Evolutionary conservation across 2,888 invertebrate species (phyloP).

Genomic region (Acronicta psi): DNA sequence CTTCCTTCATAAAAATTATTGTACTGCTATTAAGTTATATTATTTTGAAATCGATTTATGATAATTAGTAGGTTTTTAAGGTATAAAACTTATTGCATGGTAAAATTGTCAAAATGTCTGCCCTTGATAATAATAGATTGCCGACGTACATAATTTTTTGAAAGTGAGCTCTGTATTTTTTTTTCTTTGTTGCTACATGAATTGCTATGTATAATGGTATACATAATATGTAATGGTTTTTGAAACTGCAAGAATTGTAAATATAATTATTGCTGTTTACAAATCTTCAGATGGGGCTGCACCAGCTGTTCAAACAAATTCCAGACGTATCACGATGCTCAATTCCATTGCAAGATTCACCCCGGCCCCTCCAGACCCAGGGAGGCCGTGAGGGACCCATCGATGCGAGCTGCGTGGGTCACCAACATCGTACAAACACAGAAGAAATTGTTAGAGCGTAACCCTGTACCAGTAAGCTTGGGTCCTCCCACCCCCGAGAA

Average conservation of each 20-base stretch:
- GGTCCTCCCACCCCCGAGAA: slow-evolving; percentile 27
- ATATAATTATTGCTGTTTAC: neutral
- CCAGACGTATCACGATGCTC: slow-evolving; percentile 80
- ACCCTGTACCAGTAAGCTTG: slow-evolving; percentile 1
- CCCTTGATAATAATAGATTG: too few relatives aligned
- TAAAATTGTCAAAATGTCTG: too few relatives aligned
- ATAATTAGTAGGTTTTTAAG: too few relatives aligned
- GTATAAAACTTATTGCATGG: too few relatives aligned
- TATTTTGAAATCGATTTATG: too few relatives aligned
- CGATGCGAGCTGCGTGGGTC: slow-evolving; percentile 72
- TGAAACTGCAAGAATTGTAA: neutral
- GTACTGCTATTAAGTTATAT: too few relatives aligned
- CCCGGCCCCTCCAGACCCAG: slow-evolving; percentile 63
- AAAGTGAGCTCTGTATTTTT: too few relatives aligned
- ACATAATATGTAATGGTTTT: neutral
- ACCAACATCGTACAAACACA: slow-evolving; percentile 66
- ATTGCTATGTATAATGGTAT: neutral
- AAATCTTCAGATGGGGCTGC: slow-evolving; percentile 79
- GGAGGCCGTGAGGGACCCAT: slow-evolving; percentile 71
- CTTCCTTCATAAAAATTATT: too few relatives aligned
- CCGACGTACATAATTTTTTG: too few relatives aligned
- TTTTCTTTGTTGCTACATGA: neutral
- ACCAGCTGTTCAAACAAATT: slow-evolving; percentile 70
- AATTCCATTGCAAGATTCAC: slow-evolving; percentile 79
- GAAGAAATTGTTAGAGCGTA: slow-evolving; percentile 61